A percentile compares a stretch with the other conserved stretches of the same genome.
These are phyloP conservation scores for Laticauda laticaudata DNA, from an alignment of 2,113 vertebrate species.

Conservation along the genomic window DNA sequence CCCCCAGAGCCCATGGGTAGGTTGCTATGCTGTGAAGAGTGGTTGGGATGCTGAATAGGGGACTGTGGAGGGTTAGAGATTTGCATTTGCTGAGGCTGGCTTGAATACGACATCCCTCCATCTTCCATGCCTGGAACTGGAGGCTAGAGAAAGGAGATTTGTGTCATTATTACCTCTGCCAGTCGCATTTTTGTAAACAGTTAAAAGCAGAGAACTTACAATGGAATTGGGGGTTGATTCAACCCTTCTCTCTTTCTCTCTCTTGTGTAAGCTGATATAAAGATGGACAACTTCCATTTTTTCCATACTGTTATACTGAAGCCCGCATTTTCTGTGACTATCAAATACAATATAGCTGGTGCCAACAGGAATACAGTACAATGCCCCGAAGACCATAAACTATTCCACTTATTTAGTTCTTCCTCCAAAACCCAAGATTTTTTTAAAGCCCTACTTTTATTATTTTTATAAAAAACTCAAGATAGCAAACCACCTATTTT, in stretches of 20 bases:
- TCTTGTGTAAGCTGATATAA: neutral
- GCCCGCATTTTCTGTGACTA: neutral
- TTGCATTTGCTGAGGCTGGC: conserved; percentile 57
- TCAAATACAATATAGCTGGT: neutral
- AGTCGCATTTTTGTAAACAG: neutral
- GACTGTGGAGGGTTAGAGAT: conserved; percentile 48
- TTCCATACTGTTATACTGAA: too few species aligned
- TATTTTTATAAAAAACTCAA: too few species aligned
- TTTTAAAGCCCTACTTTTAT: too few species aligned
- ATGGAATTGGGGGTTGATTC: neutral
- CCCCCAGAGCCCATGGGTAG: conserved; percentile 47
- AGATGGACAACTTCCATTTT: neutral
- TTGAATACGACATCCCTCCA: conserved; percentile 56
- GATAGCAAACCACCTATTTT: too few species aligned
- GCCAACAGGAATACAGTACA: neutral
- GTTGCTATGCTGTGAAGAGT: conserved; percentile 35
- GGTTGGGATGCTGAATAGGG: conserved; percentile 50
- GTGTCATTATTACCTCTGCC: neutral
- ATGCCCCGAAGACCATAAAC: neutral
- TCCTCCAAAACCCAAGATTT: neutral
- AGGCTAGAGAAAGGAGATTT: conserved; percentile 42
- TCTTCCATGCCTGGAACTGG: conserved; percentile 73
- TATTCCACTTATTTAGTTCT: neutral
- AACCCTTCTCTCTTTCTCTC: neutral
- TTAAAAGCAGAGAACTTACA: neutral